Evolutionary conservation across 64 coral and sea anemone genomes (phyloP).

Genomic region (Hydrozoanthus tunicans): DNA sequence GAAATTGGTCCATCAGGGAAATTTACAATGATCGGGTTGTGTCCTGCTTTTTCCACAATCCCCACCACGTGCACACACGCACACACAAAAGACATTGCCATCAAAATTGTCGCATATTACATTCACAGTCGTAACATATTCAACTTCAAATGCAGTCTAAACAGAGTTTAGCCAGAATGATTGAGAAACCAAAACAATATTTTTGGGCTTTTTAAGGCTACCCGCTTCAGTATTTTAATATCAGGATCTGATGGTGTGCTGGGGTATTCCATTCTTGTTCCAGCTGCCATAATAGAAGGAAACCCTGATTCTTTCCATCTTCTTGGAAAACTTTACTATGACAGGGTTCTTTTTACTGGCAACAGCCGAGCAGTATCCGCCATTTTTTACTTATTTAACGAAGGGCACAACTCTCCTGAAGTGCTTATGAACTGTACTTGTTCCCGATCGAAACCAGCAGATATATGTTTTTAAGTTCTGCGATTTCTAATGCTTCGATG

Average conservation of each 20-base stretch:
- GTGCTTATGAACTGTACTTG: neutral
- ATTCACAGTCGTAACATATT: too few relatives aligned
- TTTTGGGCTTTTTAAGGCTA: too few relatives aligned
- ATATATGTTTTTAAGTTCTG: neutral
- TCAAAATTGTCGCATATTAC: too few relatives aligned
- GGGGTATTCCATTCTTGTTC: neutral
- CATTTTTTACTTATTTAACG: neutral
- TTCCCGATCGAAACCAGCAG: neutral
- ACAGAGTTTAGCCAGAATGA: too few relatives aligned
- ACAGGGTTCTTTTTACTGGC: neutral
- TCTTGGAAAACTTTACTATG: neutral
- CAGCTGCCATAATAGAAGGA: neutral
- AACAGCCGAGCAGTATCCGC: neutral
- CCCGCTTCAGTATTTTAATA: too few relatives aligned
- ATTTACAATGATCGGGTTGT: too few relatives aligned
- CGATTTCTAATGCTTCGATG: neutral
- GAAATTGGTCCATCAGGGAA: too few relatives aligned
- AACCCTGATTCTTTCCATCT: neutral
- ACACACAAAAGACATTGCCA: too few relatives aligned
- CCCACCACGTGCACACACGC: too few relatives aligned
- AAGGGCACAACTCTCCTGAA: neutral
- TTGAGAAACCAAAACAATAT: too few relatives aligned
- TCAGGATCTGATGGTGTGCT: neutral
- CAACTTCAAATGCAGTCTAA: too few relatives aligned
- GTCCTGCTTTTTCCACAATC: too few relatives aligned